Conservation (phyloP, 2,113 vertebrate genomes). For the Chloebia gouldiae region DNA sequence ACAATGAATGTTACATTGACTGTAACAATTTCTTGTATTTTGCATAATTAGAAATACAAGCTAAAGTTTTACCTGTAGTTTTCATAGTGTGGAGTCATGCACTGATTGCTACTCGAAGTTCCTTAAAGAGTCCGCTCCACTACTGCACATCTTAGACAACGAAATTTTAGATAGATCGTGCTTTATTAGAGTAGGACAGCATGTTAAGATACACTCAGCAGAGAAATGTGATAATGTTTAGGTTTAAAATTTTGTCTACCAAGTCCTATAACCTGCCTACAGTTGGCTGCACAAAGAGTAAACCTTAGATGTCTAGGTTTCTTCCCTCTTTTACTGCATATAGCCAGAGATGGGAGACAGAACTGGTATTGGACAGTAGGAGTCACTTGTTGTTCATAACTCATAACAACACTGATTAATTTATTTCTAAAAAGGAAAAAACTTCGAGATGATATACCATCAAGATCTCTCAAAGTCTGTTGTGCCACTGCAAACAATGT, state of each 20-base stretch:
- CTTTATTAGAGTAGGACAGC: not conserved
- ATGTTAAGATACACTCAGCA: not conserved
- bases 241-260: not conserved
- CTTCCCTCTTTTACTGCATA: not conserved
- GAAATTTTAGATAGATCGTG: not conserved
- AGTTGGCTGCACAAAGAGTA: not conserved
- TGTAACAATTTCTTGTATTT: not conserved
- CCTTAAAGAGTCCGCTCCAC: not conserved
- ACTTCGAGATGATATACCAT: not conserved
- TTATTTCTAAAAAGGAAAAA: not conserved
- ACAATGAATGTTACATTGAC: not conserved
- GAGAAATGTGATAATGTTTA: not conserved
- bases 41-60: not conserved
- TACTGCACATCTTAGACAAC: not conserved
- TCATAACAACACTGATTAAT: not conserved
- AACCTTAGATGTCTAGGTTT: not conserved
- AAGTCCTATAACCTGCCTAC: not conserved
- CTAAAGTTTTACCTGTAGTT: not conserved
- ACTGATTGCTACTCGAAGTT: not conserved
- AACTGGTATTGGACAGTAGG: not conserved
- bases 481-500: not conserved
- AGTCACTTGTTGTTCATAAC: not conserved
- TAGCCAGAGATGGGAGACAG: not conserved
- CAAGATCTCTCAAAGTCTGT: not conserved
- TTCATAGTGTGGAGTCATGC: not conserved